Evolutionary conservation across 2,888 invertebrate genomes (phyloP).

Genomic region (Hydrotaea cyrtoneurina): DNA sequence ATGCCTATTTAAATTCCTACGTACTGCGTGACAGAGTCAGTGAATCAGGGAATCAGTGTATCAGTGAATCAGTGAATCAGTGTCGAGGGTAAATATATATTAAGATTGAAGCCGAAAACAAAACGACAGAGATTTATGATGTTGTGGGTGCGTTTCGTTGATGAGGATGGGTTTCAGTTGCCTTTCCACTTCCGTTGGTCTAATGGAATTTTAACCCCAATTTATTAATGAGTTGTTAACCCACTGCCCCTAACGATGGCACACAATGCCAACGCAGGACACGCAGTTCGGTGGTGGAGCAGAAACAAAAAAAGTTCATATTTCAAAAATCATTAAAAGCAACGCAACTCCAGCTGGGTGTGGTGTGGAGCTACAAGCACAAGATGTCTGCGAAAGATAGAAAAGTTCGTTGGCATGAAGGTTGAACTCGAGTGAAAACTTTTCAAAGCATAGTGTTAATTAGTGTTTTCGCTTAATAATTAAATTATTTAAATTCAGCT

Average conservation of each 20-base stretch:
- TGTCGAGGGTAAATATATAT: too few relatives aligned
- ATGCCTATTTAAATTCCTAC: too few relatives aligned
- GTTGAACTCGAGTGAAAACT: slow-evolving; percentile 38
- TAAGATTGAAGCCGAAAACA: slow-evolving; percentile 31
- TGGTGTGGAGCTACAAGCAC: not conserved
- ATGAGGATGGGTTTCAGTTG: not conserved
- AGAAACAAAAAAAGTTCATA: too few relatives aligned
- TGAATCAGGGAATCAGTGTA: too few relatives aligned
- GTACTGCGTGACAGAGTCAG: too few relatives aligned
- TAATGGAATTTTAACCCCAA: slow-evolving; percentile 70
- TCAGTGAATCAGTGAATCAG: too few relatives aligned
- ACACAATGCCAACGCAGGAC: not conserved
- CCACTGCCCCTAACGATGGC: slow-evolving; percentile 35
- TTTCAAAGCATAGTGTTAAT: slow-evolving; percentile 48
- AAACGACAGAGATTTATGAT: slow-evolving; percentile 59
- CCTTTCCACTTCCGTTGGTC: slow-evolving; percentile 31
- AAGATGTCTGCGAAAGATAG: slow-evolving; percentile 30
- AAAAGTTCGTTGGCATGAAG: slow-evolving; percentile 42
- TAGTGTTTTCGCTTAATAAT: slow-evolving; percentile 41
- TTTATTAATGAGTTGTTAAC: slow-evolving; percentile 69
- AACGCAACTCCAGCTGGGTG: not conserved
- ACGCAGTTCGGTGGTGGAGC: not conserved
- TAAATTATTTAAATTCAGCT: slow-evolving; percentile 33
- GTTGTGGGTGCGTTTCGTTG: slow-evolving; percentile 6
- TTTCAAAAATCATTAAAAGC: slow-evolving; percentile 60